Conservation (phyloP, 2,888 invertebrate species). For the Hypena proboscidalis region DNA sequence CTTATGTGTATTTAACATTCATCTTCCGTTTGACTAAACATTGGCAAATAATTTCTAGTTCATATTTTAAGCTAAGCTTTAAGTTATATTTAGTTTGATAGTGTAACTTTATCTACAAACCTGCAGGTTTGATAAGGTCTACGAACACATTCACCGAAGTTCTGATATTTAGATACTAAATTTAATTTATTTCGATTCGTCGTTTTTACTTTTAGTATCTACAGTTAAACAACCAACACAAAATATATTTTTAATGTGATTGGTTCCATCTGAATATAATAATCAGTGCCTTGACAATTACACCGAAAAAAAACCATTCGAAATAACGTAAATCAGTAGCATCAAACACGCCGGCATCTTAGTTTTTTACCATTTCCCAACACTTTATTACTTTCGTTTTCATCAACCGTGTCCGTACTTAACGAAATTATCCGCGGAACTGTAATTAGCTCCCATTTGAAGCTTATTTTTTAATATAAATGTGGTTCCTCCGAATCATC, state of each 20-base stretch:
- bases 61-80: too few relatives aligned
- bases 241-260: too few relatives aligned
- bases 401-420: conserved; percentile 20
- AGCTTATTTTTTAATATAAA: conserved; percentile 32
- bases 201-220: too few relatives aligned
- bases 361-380: conserved; percentile 22
- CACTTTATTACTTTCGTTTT: conserved; percentile 34
- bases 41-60: too few relatives aligned
- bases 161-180: conserved; percentile 1
- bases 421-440: conserved; percentile 30
- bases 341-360: conserved; percentile 3
- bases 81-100: too few relatives aligned
- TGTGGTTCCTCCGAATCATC: conserved; percentile 32
- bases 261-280: neutral
- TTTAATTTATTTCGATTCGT: conserved; percentile 7
- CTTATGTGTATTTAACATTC: too few relatives aligned
- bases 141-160: too few relatives aligned
- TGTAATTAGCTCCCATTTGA: conserved; percentile 39
- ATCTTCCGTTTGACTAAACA: too few relatives aligned
- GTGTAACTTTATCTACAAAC: too few relatives aligned
- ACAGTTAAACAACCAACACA: too few relatives aligned
- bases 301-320: neutral
- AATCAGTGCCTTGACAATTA: neutral
- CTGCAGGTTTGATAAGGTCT: too few relatives aligned
- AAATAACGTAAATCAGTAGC: conserved; percentile 1